Evolutionary conservation across 2,888 invertebrate genomes (phyloP).

Genomic region (Chloroclystis v-ata): DNA sequence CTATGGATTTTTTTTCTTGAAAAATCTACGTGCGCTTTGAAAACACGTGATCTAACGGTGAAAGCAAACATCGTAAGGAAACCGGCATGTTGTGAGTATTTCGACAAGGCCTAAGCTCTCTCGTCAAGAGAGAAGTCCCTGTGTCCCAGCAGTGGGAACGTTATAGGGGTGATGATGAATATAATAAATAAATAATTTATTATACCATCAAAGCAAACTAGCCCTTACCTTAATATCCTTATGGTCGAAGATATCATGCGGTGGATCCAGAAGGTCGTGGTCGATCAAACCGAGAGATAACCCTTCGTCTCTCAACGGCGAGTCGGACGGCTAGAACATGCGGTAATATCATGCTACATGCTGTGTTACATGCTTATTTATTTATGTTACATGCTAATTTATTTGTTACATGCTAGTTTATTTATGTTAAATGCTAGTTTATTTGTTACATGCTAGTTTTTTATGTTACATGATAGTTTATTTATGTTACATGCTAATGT

Average conservation of each 20-base stretch:
- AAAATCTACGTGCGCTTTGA: no score
- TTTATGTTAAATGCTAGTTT: background rate
- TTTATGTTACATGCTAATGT: background rate
- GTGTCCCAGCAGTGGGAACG: no score
- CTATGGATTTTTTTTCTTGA: no score
- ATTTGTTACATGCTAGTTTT: background rate
- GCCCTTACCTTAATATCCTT: slow-evolving; percentile 18
- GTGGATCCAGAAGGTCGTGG: slow-evolving; percentile 16
- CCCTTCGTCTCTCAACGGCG: slow-evolving; percentile 15
- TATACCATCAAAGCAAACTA: background rate
- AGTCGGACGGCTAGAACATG: slow-evolving; percentile 13
- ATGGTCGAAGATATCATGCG: slow-evolving; percentile 18
- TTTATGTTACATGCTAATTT: background rate
- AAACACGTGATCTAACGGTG: no score
- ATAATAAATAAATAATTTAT: no score
- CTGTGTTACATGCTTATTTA: background rate
- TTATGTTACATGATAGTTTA: background rate
- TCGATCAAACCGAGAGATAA: slow-evolving; percentile 19
- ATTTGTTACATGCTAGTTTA: background rate
- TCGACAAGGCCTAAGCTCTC: no score
- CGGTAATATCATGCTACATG: slow-evolving; percentile 5
- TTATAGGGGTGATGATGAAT: no score
- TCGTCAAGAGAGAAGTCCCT: no score
- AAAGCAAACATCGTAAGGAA: no score
- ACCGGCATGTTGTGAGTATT: no score